Evolutionary conservation across 2,797 vertebrate species (phyloP), one percentile per base, ranked within the genome.

Genomic region (Poeciliopsis infans): DNA sequence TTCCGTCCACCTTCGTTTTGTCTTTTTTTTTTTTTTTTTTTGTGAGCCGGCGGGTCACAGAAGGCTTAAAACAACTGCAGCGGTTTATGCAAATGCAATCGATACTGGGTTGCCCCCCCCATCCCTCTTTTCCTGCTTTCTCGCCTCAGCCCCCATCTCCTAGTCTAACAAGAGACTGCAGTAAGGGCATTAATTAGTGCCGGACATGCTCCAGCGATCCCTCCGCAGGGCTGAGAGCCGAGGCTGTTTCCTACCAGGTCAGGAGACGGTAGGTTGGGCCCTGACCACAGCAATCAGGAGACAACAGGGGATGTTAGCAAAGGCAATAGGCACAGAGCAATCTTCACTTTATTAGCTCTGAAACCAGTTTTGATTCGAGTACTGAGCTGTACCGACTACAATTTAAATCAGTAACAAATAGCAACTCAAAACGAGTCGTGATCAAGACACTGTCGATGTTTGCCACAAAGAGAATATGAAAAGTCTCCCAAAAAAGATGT

Each of bases 51-150:
- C 78, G 76, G 89, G 90, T 93, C 90, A 89, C 78, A 78, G 72
- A 77, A 76, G 87, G 78, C 83, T 88, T 91, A 87, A 86, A 91
- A 92, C 85, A 88, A 92, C 92, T 92, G 90, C 86, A 74, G 86
- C 89, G 86, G 84, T 93, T 93, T 91, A 94, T 91, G 91, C 91
- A 93, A 93, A 94, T 92, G 91, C 72, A 90, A 92, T 94, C 93
- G 91, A 94, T 94, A 93, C 90, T 88, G 88, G 86, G 91, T 91
- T 85, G 86, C 86, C 75, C 69, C 79, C 16, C 59, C 39, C 79
- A 12, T 55, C 39, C 39, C 39, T 72, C 31, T 25, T 41, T 78
- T 47, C 57, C 55, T 76, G 66, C 75, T 80, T 70, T 45, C 71
- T 72, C 68, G 57, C 75, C 77, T 59, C 79, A 81, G 82, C 85